Base-by-base conservation (phyloP, 2,113 vertebrate species). In the Salvator merianae region DNA sequence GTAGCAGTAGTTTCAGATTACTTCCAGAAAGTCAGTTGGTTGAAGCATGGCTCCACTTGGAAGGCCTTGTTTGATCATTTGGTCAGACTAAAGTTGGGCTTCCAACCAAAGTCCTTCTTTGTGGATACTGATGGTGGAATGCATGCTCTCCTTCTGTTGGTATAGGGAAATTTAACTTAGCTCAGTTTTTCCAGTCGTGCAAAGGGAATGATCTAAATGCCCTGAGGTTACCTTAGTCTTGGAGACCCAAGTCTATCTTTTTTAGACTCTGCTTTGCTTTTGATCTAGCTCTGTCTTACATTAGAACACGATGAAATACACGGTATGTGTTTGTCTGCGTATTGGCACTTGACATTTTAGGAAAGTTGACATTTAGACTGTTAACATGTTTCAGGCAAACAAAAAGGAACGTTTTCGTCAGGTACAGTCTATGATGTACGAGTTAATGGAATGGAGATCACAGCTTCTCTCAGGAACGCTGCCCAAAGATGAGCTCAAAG, bases 371-470 rank as follows among this genome's bases (percentile, higher is more conserved):
- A 10, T n/a, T 13, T 79, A 28, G 86, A 88, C 53, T 26, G 13
- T 77, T 12, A 36, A 30, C 82, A 1, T 79, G 32, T 84, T 88
- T 20, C 34, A 99, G 98, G 88, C 92, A 81, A 98, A 97, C 90
- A 99, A 97, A 92, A 95, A 93, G n/a, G 88, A 89, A 0, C 95
- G 90, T 36, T 97, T 99, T 88, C 95, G 88, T 77, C 97, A 98
- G 93, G 97, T 99, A 68, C 97, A 97, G 93, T 91, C 95, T 75
- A 97, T 99, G 95, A 99, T 99, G 98, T 98, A 92, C 13, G 99
- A 99, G 43, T 88, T 99, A 89, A 99, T 99, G 97, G 99, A 99
- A 93, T 99, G 99, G 99, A 93, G 98, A 34, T 99, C 98, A 1
- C 99, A 99, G 95, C 98, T 99, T 28, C 97, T 99, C 20, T 99